Evolutionary conservation across 2,113 vertebrate genomes (phyloP).

Genomic region (Fukomys damarensis): DNA sequence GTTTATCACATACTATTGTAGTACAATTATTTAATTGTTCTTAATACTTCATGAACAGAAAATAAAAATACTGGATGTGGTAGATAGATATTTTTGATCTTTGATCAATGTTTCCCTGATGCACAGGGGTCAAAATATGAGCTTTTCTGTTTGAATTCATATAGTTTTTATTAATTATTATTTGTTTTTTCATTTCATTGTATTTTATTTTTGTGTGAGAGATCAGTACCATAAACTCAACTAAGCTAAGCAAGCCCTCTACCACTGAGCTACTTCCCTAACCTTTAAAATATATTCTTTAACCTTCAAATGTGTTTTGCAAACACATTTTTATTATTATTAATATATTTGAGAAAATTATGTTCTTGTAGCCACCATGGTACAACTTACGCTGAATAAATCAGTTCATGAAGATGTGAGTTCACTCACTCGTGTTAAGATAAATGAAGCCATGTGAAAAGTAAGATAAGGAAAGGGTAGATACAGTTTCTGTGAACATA

Average conservation of each 20-base stretch:
- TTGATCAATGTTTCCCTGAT: not conserved
- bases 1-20: not conserved
- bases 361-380: not conserved
- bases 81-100: not conserved
- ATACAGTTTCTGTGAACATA: too few species aligned
- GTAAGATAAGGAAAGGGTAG: not conserved
- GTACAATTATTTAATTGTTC: not conserved
- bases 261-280: not conserved
- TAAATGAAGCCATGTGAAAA: not conserved
- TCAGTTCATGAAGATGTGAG: not conserved
- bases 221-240: not conserved
- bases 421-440: not conserved
- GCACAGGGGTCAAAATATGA: accelerated
- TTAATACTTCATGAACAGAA: not conserved
- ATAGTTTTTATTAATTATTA: not conserved
- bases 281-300: not conserved
- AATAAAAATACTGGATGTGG: not conserved
- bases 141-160: not conserved
- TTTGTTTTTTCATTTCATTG: not conserved
- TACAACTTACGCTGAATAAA: not conserved
- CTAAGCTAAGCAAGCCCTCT: not conserved
- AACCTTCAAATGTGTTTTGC: too few species aligned
- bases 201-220: not conserved
- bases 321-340: not conserved
- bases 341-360: not conserved